A percentile compares a stretch with the other conserved stretches of the same genome.
These are phyloP conservation scores for Synanthedon vespiformis DNA, from an alignment of 2,888 invertebrate species.

Conservation along the genomic window DNA sequence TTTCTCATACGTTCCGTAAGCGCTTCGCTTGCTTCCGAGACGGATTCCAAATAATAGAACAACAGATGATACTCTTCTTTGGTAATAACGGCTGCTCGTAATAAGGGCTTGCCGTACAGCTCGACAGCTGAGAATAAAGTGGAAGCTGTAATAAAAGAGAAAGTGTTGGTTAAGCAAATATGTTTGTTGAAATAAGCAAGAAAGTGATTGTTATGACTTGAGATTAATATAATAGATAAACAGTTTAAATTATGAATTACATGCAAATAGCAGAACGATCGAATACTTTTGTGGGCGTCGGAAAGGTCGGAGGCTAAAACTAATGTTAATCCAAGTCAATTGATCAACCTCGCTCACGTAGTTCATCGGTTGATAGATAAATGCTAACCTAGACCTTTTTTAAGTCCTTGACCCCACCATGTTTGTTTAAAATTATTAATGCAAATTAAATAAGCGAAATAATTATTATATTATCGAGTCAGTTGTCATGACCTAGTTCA, in stretches of 20 bases:
- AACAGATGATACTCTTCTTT: constrained; percentile 66
- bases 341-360: constrained; percentile 44
- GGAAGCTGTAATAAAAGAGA: constrained; percentile 55
- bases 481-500: too few relatives aligned
- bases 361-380: constrained; percentile 22
- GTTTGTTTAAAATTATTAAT: constrained; percentile 7
- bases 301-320: constrained; percentile 30
- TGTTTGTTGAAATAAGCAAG: not conserved
- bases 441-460: constrained; percentile 5
- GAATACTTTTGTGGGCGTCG: constrained; percentile 21
- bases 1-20: constrained; percentile 61
- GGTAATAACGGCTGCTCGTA: constrained; percentile 59
- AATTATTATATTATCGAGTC: too few relatives aligned
- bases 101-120: constrained; percentile 73
- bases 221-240: constrained; percentile 4
- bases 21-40: constrained; percentile 61
- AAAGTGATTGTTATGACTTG: constrained; percentile 2
- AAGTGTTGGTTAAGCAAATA: constrained; percentile 12
- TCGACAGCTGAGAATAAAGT: constrained; percentile 73
- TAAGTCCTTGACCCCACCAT: constrained; percentile 18
- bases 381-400: constrained; percentile 39
- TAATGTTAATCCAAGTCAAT: constrained; percentile 11
- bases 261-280: constrained; percentile 5
- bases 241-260: constrained; percentile 3
- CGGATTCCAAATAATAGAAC: constrained; percentile 63